Evolutionary conservation across 1,140 invertebrate genomes (phyloP).

Genomic region (Zaprionus camerounensis): DNA sequence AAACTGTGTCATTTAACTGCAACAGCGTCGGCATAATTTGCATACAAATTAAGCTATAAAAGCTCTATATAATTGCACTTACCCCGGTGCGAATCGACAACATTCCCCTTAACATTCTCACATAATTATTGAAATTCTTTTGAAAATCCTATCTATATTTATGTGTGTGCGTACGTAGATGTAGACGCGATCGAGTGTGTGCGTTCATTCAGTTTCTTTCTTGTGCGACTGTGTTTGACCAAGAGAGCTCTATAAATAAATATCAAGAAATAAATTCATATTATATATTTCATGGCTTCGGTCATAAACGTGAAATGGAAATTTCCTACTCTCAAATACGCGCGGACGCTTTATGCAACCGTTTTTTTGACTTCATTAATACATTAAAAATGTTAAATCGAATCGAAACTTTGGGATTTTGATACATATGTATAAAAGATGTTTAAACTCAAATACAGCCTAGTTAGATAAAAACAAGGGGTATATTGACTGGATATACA

Average conservation of each 20-base stretch:
- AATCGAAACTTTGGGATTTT: not conserved
- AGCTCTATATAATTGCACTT: not conserved
- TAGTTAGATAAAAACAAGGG: no score
- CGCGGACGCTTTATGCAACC: conserved; percentile 20
- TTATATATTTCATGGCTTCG: conserved; percentile 20
- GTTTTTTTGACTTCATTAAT: conserved; percentile 29
- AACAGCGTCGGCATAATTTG: not conserved
- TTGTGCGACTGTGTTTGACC: not conserved
- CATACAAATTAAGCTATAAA: not conserved
- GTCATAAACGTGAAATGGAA: conserved; percentile 18
- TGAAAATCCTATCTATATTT: conserved; percentile 2
- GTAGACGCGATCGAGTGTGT: not conserved
- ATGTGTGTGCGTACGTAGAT: conserved; percentile 11
- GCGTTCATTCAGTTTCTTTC: conserved; percentile 34
- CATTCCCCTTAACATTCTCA: not conserved
- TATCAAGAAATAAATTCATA: conserved; percentile 11
- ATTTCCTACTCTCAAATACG: conserved; percentile 4
- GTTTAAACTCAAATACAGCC: no score
- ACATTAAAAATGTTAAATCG: conserved; percentile 9
- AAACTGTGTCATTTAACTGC: not conserved
- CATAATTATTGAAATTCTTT: conserved; percentile 16
- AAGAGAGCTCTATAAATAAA: conserved; percentile 24
- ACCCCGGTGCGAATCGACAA: not conserved
- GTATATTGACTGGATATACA: not conserved
- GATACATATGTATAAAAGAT: no score